Conservation (phyloP, 2,797 vertebrate genomes). For the Microctenopoma lineatum region DNA sequence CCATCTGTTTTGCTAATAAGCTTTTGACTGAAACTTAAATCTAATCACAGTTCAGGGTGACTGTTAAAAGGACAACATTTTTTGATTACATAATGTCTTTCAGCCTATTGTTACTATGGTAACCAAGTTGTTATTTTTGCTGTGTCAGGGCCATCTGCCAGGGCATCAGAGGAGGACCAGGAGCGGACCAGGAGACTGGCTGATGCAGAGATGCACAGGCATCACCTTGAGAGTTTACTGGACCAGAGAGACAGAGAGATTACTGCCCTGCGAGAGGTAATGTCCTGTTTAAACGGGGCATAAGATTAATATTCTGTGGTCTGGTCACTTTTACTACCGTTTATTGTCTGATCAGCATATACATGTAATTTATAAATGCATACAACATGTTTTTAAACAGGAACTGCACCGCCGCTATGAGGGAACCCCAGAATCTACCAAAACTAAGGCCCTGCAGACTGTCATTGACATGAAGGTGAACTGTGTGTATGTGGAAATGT, state of each 20-base stretch:
- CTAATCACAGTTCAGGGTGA: not conserved
- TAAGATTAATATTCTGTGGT: not conserved
- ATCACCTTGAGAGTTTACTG: slow-evolving; percentile 95
- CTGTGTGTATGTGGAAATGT: not conserved
- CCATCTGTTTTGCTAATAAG: not conserved
- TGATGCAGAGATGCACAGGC: slow-evolving; percentile 97
- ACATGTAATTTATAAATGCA: not conserved
- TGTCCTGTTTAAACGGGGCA: not conserved
- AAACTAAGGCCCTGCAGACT: slow-evolving; percentile 99
- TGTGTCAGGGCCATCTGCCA: slow-evolving; percentile 88
- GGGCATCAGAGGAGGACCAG: slow-evolving; percentile 96
- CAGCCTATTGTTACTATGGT: not conserved
- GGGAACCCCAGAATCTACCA: slow-evolving; percentile 95
- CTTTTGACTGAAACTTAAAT: slow-evolving; percentile 8
- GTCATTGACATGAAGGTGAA: slow-evolving; percentile 98
- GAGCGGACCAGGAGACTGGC: slow-evolving; percentile 95
- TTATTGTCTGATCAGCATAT: slow-evolving; percentile 4
- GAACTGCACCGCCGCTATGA: slow-evolving; percentile 97
- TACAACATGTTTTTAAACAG: slow-evolving; percentile 67
- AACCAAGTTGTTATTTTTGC: slow-evolving; percentile 11
- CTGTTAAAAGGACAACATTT: not conserved
- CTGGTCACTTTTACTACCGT: not conserved
- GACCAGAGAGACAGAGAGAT: slow-evolving; percentile 92
- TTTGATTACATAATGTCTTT: not conserved
- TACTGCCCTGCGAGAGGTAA: slow-evolving; percentile 91